phyloP scores from a whole-genome alignment of 2,113 vertebrate species.

The Salvator merianae region DNA sequence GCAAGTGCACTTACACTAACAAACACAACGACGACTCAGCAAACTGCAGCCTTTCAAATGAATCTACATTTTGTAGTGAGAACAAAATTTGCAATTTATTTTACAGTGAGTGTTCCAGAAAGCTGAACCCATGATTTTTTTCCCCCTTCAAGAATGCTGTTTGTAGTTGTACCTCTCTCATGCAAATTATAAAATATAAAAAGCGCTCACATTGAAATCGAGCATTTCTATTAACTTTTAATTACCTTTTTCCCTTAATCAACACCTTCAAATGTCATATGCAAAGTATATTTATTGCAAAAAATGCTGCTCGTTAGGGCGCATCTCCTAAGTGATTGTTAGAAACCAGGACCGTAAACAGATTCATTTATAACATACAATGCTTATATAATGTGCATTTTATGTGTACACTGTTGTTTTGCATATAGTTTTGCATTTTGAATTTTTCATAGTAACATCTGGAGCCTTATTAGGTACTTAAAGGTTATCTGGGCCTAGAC shows the following conservation, averaged over 20 bases:
- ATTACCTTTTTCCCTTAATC: slow-evolving; percentile 72
- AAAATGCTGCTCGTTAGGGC: slow-evolving; percentile 58
- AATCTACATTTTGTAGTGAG: slow-evolving; percentile 32
- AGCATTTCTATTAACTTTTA: slow-evolving; percentile 67
- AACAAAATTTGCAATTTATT: slow-evolving; percentile 60
- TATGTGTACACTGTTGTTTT: neutral
- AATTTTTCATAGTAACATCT: neutral
- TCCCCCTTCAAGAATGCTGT: slow-evolving; percentile 18
- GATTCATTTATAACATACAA: slow-evolving; percentile 24
- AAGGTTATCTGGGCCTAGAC: neutral
- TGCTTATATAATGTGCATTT: slow-evolving; percentile 15
- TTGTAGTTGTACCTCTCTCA: slow-evolving; percentile 37
- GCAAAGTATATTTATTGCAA: slow-evolving; percentile 71
- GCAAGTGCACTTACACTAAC: slow-evolving; percentile 45
- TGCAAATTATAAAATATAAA: slow-evolving; percentile 50
- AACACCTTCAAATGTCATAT: slow-evolving; percentile 74
- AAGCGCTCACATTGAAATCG: slow-evolving; percentile 62
- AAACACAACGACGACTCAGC: slow-evolving; percentile 51
- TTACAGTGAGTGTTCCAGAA: slow-evolving; percentile 42
- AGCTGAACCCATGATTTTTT: slow-evolving; percentile 17
- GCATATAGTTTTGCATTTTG: neutral
- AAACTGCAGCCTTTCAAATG: slow-evolving; percentile 45
- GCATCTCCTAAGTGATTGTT: slow-evolving; percentile 33
- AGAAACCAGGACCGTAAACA: slow-evolving; percentile 28
- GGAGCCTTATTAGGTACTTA: neutral